These are phyloP conservation scores for Sinocyclocheilus anshuiensis DNA, from an alignment of 2,113 vertebrate genomes.

Conservation along the genomic window DNA sequence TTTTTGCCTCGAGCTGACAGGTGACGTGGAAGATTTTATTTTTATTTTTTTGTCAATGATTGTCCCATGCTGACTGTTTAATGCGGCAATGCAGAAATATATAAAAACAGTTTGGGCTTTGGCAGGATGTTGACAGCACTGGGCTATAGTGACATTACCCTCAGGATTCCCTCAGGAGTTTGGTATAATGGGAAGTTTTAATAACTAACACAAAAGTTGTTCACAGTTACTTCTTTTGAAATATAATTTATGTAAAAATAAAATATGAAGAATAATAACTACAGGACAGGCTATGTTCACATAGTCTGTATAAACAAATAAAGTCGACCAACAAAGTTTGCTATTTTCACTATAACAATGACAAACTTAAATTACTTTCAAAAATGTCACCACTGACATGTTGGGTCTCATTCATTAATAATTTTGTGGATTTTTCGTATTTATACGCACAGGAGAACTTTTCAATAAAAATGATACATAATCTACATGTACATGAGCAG, in stretches of 20 bases:
- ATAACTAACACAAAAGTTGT: slow-evolving; percentile 5
- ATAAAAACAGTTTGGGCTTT: slow-evolving; percentile 28
- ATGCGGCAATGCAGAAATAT: slow-evolving; percentile 1
- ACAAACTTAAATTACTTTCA: no score
- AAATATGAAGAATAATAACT: slow-evolving; percentile 11
- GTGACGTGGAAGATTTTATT: neutral
- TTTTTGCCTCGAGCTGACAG: slow-evolving; percentile 29
- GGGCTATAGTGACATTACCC: slow-evolving; percentile 37
- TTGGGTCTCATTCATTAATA: no score
- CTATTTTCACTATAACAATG: neutral
- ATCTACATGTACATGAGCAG: no score
- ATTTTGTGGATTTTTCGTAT: no score
- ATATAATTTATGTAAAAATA: neutral
- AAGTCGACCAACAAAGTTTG: neutral
- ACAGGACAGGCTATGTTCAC: neutral
- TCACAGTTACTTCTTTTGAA: neutral
- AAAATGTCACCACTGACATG: no score
- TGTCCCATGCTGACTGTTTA: neutral
- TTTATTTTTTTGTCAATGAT: neutral
- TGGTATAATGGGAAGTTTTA: neutral
- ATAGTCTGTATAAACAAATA: neutral
- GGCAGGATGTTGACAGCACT: slow-evolving; percentile 30
- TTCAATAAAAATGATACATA: no score
- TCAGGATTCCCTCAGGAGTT: slow-evolving; percentile 31
- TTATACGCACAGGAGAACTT: no score